A percentile compares a stretch with the other conserved stretches of the same genome.
Conservation (phyloP, 2,113 vertebrate genomes). For the Equus przewalskii region DNA sequence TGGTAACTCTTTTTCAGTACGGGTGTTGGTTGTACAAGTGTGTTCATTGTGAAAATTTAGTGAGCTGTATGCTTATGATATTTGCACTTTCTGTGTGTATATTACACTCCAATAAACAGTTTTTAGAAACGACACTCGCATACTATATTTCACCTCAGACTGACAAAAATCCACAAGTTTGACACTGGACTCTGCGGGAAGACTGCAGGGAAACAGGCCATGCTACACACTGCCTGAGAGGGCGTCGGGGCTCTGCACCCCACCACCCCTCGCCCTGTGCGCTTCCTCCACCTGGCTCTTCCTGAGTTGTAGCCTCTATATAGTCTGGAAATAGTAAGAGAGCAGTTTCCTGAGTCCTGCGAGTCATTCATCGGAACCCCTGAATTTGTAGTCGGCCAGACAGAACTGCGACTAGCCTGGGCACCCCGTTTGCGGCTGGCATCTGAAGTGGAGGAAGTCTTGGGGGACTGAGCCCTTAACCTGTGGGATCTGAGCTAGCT, state of each 20-base stretch:
- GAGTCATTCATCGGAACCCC: neutral
- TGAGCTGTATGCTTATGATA: neutral
- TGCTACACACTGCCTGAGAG: neutral
- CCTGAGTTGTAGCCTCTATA: neutral
- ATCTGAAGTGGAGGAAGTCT: neutral
- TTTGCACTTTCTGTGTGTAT: neutral
- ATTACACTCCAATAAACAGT: neutral
- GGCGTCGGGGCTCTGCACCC: fast-evolving
- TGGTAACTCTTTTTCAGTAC: neutral
- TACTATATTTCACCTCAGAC: neutral
- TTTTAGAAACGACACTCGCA: neutral
- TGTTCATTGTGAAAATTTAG: neutral
- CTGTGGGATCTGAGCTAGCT: neutral
- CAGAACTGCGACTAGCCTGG: neutral
- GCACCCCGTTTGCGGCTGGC: neutral
- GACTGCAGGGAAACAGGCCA: too few species aligned
- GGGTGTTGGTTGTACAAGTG: neutral
- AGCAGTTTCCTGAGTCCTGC: neutral
- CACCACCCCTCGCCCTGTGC: neutral
- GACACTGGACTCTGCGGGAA: neutral
- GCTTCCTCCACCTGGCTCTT: neutral
- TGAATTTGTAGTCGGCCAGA: neutral
- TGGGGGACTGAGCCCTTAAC: neutral
- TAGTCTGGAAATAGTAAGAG: neutral
- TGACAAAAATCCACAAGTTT: too few species aligned